Percentiles rank a stretch among this genome's conserved stretches.
Evolutionary conservation across 2,113 vertebrate species (phyloP).

Genomic region (Xiphophorus hellerii): DNA sequence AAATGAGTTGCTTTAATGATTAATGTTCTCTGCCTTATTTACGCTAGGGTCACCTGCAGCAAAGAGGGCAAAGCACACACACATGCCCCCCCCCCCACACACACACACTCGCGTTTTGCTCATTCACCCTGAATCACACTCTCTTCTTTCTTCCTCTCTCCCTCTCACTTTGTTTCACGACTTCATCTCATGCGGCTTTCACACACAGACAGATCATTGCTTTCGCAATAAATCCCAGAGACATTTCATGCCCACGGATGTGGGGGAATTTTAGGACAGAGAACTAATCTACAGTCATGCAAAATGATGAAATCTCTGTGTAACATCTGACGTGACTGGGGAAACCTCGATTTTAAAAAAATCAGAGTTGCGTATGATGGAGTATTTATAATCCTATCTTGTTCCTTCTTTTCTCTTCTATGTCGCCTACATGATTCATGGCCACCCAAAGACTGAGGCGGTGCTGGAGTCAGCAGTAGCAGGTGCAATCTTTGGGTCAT

Average conservation of each 20-base stretch:
- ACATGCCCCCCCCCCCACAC: too few species aligned
- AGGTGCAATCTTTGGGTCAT: slow-evolving; percentile 55
- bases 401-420: slow-evolving; percentile 16
- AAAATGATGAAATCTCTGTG: slow-evolving; percentile 73
- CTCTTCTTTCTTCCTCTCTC: background rate
- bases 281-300: slow-evolving; percentile 64
- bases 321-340: slow-evolving; percentile 59
- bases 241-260: slow-evolving; percentile 65
- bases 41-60: background rate
- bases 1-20: slow-evolving; percentile 1
- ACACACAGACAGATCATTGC: slow-evolving; percentile 59
- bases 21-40: slow-evolving; percentile 1
- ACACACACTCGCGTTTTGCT: background rate
- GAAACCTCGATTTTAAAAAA: slow-evolving; percentile 51
- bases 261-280: slow-evolving; percentile 67
- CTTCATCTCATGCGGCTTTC: slow-evolving; percentile 44
- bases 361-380: slow-evolving; percentile 46
- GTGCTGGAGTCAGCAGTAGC: slow-evolving; percentile 40
- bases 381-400: slow-evolving; percentile 55
- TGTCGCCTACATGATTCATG: slow-evolving; percentile 27
- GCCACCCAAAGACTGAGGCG: slow-evolving; percentile 37
- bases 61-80: slow-evolving; percentile 17
- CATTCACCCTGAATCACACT: background rate
- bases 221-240: slow-evolving; percentile 64
- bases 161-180: slow-evolving; percentile 46